These are phyloP conservation scores for Tamandua tetradactyla DNA, from an alignment of 2,797 vertebrate genomes.

Conservation along the genomic window DNA sequence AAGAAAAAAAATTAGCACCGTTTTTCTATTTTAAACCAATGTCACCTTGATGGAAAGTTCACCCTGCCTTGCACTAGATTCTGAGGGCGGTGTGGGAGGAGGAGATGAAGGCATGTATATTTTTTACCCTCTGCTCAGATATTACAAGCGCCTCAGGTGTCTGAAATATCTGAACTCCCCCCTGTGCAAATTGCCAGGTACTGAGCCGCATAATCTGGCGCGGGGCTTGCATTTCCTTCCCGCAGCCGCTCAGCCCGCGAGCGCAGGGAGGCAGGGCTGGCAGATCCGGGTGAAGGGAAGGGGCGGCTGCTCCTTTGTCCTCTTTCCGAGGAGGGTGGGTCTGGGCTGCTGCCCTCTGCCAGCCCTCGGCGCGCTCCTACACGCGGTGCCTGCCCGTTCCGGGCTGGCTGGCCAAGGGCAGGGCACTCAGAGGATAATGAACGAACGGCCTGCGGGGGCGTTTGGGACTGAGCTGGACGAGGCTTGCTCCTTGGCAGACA, in stretches of 20 bases:
- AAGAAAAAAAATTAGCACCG: neutral
- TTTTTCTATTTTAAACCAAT: slow-evolving; percentile 57
- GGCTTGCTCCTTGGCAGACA: neutral
- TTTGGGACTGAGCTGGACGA: neutral
- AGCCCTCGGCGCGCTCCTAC: neutral
- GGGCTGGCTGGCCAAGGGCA: neutral
- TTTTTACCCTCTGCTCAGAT: neutral
- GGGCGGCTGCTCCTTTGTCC: neutral
- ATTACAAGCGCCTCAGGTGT: neutral
- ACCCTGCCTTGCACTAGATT: slow-evolving; percentile 11
- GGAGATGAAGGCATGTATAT: neutral
- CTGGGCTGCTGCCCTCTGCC: neutral
- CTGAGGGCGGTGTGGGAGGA: slow-evolving; percentile 6
- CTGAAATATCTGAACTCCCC: slow-evolving; percentile 11
- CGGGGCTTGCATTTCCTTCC: neutral
- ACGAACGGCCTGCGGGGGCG: neutral
- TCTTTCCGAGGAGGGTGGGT: neutral
- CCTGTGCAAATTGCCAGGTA: slow-evolving; percentile 26
- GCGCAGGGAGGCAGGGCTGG: neutral
- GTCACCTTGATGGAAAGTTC: slow-evolving; percentile 67
- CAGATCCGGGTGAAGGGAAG: rapidly evolving
- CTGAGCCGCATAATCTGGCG: neutral
- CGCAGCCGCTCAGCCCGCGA: rapidly evolving
- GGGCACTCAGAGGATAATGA: neutral
- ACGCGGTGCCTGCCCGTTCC: neutral